phyloP scores from a whole-genome alignment of 1,140 invertebrate genomes.

The Calliopsis andreniformis region DNA sequence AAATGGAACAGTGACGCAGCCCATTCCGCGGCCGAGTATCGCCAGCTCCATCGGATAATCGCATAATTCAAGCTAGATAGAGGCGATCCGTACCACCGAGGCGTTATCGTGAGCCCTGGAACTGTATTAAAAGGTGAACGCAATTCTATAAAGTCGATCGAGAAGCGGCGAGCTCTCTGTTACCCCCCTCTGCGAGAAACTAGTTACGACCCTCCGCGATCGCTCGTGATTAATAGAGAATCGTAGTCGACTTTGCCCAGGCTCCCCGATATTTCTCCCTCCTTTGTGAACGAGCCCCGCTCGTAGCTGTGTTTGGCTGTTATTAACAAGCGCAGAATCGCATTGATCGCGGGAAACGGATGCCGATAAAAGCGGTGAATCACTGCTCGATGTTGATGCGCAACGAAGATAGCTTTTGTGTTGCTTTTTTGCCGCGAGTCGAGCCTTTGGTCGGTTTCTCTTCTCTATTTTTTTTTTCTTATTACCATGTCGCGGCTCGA shows the following conservation, averaged over 20 bases:
- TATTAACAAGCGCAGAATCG: too few species aligned
- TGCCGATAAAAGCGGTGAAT: neutral
- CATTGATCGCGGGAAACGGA: neutral
- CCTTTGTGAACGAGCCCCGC: too few species aligned
- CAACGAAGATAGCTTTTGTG: too few species aligned
- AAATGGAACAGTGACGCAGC: constrained; percentile 21
- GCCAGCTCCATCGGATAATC: constrained; percentile 57
- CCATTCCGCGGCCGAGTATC: constrained; percentile 20
- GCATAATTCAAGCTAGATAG: constrained; percentile 56
- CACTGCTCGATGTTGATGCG: too few species aligned
- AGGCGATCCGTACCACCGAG: constrained; percentile 6
- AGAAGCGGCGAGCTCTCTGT: constrained; percentile 46
- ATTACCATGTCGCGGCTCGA: neutral
- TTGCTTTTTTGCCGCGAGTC: too few species aligned
- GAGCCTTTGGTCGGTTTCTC: neutral
- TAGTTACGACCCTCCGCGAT: constrained; percentile 35
- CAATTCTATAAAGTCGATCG: constrained; percentile 55
- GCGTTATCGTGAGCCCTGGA: constrained; percentile 39
- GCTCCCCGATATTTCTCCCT: constrained; percentile 26
- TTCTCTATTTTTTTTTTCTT: neutral
- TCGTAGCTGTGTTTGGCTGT: too few species aligned
- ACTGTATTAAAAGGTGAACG: constrained; percentile 53
- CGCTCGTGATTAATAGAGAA: constrained; percentile 54
- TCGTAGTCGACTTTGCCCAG: neutral
- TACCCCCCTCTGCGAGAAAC: constrained; percentile 3